A percentile compares a stretch with the other conserved stretches of the same genome.
Conservation (phyloP, 2,888 invertebrate species). For the Cryptophagus acutangulus region DNA sequence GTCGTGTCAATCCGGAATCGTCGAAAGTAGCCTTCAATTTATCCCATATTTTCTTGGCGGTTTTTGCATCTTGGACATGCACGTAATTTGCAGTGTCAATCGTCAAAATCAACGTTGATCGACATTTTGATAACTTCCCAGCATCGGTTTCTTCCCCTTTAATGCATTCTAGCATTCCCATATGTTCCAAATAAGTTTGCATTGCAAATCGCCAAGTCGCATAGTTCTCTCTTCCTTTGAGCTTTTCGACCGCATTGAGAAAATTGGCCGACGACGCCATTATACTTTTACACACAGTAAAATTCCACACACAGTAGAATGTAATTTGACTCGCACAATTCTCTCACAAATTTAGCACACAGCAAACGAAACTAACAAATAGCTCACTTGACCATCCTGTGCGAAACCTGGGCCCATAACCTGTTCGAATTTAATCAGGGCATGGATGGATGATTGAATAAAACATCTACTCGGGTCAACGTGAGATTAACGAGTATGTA, state of each 20-base stretch:
- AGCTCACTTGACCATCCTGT: too few relatives aligned
- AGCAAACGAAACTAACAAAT: too few relatives aligned
- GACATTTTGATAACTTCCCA: slow-evolving; percentile 23
- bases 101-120: slow-evolving; percentile 31
- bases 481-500: too few relatives aligned
- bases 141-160: slow-evolving; percentile 13
- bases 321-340: too few relatives aligned
- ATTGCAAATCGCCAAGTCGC: slow-evolving; percentile 27
- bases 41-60: slow-evolving; percentile 20
- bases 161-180: slow-evolving; percentile 14
- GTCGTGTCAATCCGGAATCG: slow-evolving; percentile 21
- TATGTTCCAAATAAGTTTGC: slow-evolving; percentile 19
- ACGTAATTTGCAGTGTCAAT: slow-evolving; percentile 28
- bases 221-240: slow-evolving; percentile 28
- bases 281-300: slow-evolving; percentile 12
- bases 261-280: slow-evolving; percentile 18
- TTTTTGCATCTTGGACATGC: slow-evolving; percentile 25
- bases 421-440: too few relatives aligned
- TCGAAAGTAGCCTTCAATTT: slow-evolving; percentile 20
- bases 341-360: too few relatives aligned
- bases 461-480: too few relatives aligned
- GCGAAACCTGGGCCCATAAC: slow-evolving; percentile 31
- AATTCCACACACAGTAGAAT: too few relatives aligned
- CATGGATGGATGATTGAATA: too few relatives aligned
- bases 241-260: slow-evolving; percentile 16